Base-by-base conservation (phyloP, 2,797 vertebrate genomes). In the Leptodactylus fallax region DNA sequence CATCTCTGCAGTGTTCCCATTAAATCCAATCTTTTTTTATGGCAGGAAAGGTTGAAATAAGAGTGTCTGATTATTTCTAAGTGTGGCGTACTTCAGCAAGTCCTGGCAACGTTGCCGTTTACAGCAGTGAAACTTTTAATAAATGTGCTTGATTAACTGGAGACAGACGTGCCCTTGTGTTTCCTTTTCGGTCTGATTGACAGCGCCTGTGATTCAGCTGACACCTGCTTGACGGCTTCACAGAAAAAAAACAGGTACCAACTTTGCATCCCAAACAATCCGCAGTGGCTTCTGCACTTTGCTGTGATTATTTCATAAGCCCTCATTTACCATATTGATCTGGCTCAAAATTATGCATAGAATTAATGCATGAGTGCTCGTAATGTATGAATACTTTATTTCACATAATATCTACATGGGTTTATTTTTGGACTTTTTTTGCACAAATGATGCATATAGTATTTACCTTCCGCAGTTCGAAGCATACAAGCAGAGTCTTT, bases 101-200 rank as follows among this genome's bases (percentile, higher is more conserved):
- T 72, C 51, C 63, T 69, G 80, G 63, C 61, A 82, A 27, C 36
- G 25, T 51, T 69, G 67, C 51, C 55, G 19, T 72, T 71, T 71
- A 83, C 51, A 83, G 81, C 51, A 56, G 19, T 83, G 49, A 72
- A 83, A 55, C 65, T 71, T 83, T 69, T 83, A 71, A 71, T 83
- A 83, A 83, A 83, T 71, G 81, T 83, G 65, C 81, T 83, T 83
- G 81, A 83, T 83, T 83, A 83, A 53, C 81, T 71, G 81, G 65
- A 83, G 69, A 83, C 16, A 71, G 47, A 53, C n/a, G 49, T 55
- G 51, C 65, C 25, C 69, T 47, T 84, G 82, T 74, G 55, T 72
- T 74, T 58, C 23, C 49, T 36, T 83, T 71, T 45, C 67, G 13
- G 49, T 58, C 67, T 84, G 25, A 60, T 23, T 84, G 82, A 74